Evolutionary conservation across 2,888 invertebrate genomes (phyloP).

Genomic region (Alitta virens): DNA sequence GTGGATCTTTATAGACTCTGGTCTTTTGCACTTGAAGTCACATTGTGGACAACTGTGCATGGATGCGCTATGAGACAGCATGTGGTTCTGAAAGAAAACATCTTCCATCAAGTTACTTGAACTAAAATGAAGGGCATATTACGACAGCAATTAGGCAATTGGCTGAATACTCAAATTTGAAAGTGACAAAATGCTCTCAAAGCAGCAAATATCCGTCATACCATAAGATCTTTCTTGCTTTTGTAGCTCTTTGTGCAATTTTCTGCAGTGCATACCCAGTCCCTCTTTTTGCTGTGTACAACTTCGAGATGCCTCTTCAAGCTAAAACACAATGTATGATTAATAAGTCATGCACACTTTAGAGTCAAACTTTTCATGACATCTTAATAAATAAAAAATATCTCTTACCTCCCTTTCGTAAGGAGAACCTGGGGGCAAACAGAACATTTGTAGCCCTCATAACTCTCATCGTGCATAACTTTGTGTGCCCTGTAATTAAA

Average conservation of each 20-base stretch:
- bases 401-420: slow-evolving; percentile 30
- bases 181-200: too few species aligned
- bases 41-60: slow-evolving; percentile 4
- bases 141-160: neutral
- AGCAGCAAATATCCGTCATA: too few species aligned
- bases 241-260: slow-evolving; percentile 25
- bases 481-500: slow-evolving; percentile 28
- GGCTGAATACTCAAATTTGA: too few species aligned
- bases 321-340: slow-evolving; percentile 16
- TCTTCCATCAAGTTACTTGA: neutral
- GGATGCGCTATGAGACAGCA: slow-evolving; percentile 19
- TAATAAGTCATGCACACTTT: too few species aligned
- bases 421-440: slow-evolving; percentile 26
- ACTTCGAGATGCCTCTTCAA: slow-evolving; percentile 24
- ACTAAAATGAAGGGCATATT: neutral
- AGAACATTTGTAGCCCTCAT: slow-evolving; percentile 26
- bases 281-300: slow-evolving; percentile 20
- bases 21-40: slow-evolving; percentile 25
- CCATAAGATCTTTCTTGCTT: slow-evolving; percentile 28
- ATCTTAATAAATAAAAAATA: too few species aligned
- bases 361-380: too few species aligned
- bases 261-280: slow-evolving; percentile 24
- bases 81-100: slow-evolving; percentile 23
- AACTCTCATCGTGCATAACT: slow-evolving; percentile 31
- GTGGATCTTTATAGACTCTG: slow-evolving; percentile 27